phyloP scores from a whole-genome alignment of 2,888 invertebrate species.

The Sminthurinus aureus region DNA sequence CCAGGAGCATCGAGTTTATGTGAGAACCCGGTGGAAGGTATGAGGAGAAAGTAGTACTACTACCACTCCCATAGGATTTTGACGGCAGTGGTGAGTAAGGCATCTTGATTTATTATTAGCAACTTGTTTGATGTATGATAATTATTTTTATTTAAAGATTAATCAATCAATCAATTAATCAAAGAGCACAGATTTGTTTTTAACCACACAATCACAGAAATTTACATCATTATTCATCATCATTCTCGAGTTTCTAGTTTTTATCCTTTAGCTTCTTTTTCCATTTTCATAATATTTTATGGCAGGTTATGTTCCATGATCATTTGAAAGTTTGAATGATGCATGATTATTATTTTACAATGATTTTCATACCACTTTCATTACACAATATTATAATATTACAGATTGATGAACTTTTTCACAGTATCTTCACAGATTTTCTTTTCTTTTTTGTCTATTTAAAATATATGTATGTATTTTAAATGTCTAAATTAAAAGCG shows the following conservation, averaged over 20 bases:
- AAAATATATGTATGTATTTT: no score
- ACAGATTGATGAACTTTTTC: no score
- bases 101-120: background rate
- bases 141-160: background rate
- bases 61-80: constrained; percentile 11
- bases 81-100: constrained; percentile 12
- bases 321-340: no score
- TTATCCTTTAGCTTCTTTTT: background rate
- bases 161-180: background rate
- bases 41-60: constrained; percentile 15
- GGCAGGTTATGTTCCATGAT: no score
- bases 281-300: background rate
- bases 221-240: background rate
- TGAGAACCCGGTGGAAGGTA: constrained; percentile 30
- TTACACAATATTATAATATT: no score
- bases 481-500: no score
- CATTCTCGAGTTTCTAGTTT: background rate
- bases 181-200: background rate
- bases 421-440: no score
- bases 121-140: background rate
- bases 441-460: no score
- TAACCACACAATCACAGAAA: background rate
- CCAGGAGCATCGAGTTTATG: constrained; percentile 37
- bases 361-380: no score
- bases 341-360: no score